phyloP scores from a whole-genome alignment of 2,888 invertebrate genomes.

The Brassicogethes aeneus region DNA sequence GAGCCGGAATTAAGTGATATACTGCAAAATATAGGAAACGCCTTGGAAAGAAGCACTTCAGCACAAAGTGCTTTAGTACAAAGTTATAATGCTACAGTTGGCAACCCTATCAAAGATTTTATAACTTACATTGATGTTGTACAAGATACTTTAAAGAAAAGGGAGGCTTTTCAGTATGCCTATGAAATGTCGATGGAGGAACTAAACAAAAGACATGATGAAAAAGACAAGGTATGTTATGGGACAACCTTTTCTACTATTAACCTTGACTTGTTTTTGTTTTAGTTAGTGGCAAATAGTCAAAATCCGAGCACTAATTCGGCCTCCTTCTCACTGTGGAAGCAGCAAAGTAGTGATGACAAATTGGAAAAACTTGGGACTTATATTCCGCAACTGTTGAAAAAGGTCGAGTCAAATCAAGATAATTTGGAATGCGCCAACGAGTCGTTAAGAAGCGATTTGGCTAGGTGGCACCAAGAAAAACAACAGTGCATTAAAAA shows the following conservation, averaged over 20 bases:
- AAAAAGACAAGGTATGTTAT: conserved; percentile 50
- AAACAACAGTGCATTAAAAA: conserved; percentile 55
- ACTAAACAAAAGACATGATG: conserved; percentile 49
- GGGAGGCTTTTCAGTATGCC: conserved; percentile 55
- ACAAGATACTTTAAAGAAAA: conserved; percentile 52
- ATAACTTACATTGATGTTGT: conserved; percentile 57
- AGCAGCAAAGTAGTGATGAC: conserved; percentile 50
- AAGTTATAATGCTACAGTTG: conserved; percentile 36
- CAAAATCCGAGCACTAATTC: conserved; percentile 23
- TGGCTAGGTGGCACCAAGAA: conserved; percentile 57
- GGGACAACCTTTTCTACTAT: not conserved
- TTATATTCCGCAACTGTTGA: conserved; percentile 44
- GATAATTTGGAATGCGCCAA: conserved; percentile 61
- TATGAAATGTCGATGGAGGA: conserved; percentile 57
- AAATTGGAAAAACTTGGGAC: conserved; percentile 44
- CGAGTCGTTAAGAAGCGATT: conserved; percentile 57
- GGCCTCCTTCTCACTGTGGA: conserved; percentile 46
- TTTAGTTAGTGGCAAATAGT: conserved; percentile 27
- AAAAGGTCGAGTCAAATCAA: conserved; percentile 46
- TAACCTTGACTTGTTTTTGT: conserved; percentile 1
- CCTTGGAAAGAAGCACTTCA: conserved; percentile 43
- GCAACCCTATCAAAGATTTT: conserved; percentile 51
- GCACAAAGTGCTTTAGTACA: conserved; percentile 44
- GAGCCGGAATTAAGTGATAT: conserved; percentile 46
- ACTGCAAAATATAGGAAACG: conserved; percentile 40